These are phyloP conservation scores for Tigriopus californicus DNA, from an alignment of 2,888 invertebrate genomes.

Conservation along the genomic window DNA sequence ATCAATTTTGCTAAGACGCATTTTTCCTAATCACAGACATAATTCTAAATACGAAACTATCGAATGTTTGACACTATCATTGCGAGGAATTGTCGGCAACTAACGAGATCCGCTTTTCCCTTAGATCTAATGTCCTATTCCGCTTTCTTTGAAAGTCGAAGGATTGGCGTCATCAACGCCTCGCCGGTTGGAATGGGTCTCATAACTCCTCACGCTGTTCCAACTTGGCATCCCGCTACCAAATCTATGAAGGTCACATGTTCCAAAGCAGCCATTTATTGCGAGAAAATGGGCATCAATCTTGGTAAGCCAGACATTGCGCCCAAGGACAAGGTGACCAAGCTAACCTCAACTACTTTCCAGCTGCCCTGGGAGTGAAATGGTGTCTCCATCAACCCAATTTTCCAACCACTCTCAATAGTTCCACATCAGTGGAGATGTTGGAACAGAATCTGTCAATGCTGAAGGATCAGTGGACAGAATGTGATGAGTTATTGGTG, in stretches of 20 bases:
- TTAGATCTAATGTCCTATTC: constrained; percentile 1
- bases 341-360: not conserved
- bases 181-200: constrained; percentile 64
- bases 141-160: constrained; percentile 25
- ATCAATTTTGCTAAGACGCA: too few relatives aligned
- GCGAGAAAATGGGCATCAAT: constrained; percentile 19
- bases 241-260: constrained; percentile 42
- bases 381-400: too few relatives aligned
- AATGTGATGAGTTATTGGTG: too few relatives aligned
- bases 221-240: constrained; percentile 58
- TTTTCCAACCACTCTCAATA: too few relatives aligned
- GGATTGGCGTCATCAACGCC: constrained; percentile 67
- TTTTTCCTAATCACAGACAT: too few relatives aligned
- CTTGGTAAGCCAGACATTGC: constrained; percentile 19
- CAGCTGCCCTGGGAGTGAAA: too few relatives aligned
- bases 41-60: too few relatives aligned
- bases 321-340: constrained; percentile 18
- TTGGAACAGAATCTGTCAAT: too few relatives aligned
- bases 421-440: too few relatives aligned
- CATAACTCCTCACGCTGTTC: constrained; percentile 51
- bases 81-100: constrained; percentile 54
- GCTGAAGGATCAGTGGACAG: too few relatives aligned
- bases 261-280: constrained; percentile 34
- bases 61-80: too few relatives aligned
- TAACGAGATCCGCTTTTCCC: constrained; percentile 30